A percentile compares a stretch with the other conserved stretches of the same genome.
These are phyloP conservation scores for Engystomops pustulosus DNA, from an alignment of 2,113 vertebrate genomes.

Conservation along the genomic window DNA sequence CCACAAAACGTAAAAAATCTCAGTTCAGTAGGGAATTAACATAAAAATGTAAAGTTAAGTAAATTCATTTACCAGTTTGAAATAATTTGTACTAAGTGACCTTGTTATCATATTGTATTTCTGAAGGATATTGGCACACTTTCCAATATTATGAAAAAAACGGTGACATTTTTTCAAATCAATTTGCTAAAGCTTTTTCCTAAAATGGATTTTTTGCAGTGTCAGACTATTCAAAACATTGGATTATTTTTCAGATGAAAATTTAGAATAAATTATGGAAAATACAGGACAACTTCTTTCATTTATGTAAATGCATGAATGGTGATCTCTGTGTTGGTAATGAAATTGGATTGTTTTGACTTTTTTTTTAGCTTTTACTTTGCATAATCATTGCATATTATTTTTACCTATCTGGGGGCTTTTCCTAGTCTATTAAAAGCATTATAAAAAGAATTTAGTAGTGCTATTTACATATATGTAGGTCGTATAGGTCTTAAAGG, in stretches of 20 bases:
- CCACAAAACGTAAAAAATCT: background rate
- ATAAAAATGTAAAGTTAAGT: slow-evolving; percentile 10
- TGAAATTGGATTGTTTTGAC: background rate
- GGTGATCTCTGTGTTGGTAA: background rate
- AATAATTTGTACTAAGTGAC: background rate
- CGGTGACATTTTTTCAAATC: slow-evolving; percentile 33
- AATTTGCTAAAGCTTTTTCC: slow-evolving; percentile 38
- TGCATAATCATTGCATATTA: background rate
- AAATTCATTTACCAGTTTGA: background rate
- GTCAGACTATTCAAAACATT: slow-evolving; percentile 15
- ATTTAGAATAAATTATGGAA: slow-evolving; percentile 26
- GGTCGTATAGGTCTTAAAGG: no score
- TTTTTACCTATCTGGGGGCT: no score
- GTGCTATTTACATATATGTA: no score
- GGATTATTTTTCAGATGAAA: slow-evolving; percentile 26
- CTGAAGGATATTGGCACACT: slow-evolving; percentile 27
- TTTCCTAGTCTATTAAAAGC: no score
- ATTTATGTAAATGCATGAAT: slow-evolving; percentile 22
- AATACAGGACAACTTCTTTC: background rate
- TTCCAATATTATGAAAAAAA: slow-evolving; percentile 37
- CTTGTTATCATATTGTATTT: slow-evolving; percentile 31
- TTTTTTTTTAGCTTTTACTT: background rate
- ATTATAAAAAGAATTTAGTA: no score
- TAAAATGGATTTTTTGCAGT: slow-evolving; percentile 24
- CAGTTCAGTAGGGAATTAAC: background rate